Evolutionary conservation across 2,113 vertebrate species (phyloP).

Genomic region (Leucoraja erinaceus): DNA sequence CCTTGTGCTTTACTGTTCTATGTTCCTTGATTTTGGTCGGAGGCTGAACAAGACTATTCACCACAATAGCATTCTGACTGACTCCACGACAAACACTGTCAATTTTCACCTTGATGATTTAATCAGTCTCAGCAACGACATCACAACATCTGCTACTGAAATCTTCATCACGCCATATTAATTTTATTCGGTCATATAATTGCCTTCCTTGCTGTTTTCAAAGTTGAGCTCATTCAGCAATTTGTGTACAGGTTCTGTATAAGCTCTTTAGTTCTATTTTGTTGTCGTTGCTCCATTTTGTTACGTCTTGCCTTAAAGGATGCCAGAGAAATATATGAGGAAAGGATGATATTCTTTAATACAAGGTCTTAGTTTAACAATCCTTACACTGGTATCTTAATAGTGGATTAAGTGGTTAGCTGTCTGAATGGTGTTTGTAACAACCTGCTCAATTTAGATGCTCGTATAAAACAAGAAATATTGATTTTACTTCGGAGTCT

Average conservation of each 20-base stretch:
- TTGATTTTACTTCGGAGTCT: too few species aligned
- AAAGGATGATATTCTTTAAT: neutral
- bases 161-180: neutral
- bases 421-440: neutral
- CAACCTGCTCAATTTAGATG: neutral
- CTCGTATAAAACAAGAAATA: neutral
- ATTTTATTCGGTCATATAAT: neutral
- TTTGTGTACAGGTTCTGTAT: neutral
- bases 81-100: neutral
- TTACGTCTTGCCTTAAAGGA: neutral
- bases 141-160: neutral
- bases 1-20: too few species aligned
- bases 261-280: neutral
- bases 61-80: neutral
- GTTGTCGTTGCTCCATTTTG: neutral
- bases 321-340: neutral
- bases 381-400: neutral
- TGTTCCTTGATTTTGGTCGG: neutral
- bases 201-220: neutral
- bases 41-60: neutral
- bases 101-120: too few species aligned
- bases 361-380: neutral
- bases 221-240: neutral
- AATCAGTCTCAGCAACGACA: too few species aligned
- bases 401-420: neutral